Percentiles rank a stretch among this genome's conserved stretches.
Conservation (phyloP, 2,113 vertebrate genomes). For the Malurus alboscapulatus region DNA sequence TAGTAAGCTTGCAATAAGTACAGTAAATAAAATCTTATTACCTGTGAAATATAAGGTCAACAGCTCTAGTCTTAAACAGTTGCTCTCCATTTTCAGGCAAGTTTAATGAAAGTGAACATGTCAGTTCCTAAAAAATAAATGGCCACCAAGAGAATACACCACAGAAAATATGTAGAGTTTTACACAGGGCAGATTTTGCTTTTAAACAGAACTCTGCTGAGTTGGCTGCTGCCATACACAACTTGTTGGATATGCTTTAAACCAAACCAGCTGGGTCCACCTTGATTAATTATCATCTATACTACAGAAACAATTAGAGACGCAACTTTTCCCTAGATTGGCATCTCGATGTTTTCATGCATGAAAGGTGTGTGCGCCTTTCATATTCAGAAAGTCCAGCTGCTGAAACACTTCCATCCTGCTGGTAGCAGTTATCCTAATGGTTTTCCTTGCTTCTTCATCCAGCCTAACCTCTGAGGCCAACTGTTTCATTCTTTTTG, state of each 20-base stretch:
- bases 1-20: neutral
- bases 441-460: neutral
- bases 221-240: neutral
- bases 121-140: constrained; percentile 59
- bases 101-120: constrained; percentile 61
- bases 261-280: neutral
- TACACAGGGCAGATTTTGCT: neutral
- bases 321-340: neutral
- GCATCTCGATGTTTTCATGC: neutral
- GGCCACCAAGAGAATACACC: constrained; percentile 16
- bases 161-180: constrained; percentile 33
- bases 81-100: constrained; percentile 42
- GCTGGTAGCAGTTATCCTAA: neutral
- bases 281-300: neutral
- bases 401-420: neutral
- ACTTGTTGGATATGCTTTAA: constrained; percentile 5
- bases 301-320: neutral
- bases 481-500: neutral
- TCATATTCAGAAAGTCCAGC: neutral
- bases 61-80: constrained; percentile 35
- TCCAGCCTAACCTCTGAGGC: neutral
- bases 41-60: constrained; percentile 33
- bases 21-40: constrained; percentile 21
- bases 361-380: too few species aligned
- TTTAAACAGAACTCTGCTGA: constrained; percentile 50